Evolutionary conservation across 2,888 invertebrate species (phyloP).

Genomic region (Acheta domesticus): DNA sequence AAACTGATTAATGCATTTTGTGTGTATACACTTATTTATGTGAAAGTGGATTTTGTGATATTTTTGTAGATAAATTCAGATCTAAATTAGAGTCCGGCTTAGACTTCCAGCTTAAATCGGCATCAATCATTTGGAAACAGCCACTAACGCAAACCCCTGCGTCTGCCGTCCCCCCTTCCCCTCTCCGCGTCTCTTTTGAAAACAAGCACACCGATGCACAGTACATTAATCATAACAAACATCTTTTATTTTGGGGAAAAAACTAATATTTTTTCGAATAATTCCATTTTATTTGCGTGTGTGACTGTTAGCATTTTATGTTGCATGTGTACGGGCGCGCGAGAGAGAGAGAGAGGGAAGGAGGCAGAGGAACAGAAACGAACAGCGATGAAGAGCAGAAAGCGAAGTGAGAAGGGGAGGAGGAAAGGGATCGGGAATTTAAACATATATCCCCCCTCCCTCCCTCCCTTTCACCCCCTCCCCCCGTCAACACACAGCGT

Average conservation of each 20-base stretch:
- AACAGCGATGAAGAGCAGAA: neutral
- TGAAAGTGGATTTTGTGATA: conserved; percentile 18
- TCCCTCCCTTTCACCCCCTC: no score
- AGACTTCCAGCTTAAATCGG: conserved; percentile 12
- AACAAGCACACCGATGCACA: conserved; percentile 18
- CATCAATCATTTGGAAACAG: conserved; percentile 18
- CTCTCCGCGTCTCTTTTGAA: neutral
- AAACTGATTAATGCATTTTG: conserved; percentile 18
- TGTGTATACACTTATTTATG: conserved; percentile 18
- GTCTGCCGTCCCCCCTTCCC: neutral
- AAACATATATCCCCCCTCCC: neutral
- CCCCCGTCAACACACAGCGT: neutral
- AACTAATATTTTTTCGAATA: conserved; percentile 18
- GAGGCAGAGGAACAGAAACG: neutral
- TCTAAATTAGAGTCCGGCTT: conserved; percentile 18
- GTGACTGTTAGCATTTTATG: conserved; percentile 10
- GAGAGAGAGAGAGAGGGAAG: no score
- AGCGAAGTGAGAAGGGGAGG: neutral
- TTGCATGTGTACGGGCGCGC: neutral
- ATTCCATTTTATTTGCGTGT: conserved; percentile 18
- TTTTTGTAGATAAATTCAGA: conserved; percentile 18
- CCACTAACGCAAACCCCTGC: neutral
- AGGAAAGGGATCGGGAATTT: neutral
- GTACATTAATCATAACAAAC: conserved; percentile 18
- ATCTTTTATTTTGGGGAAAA: conserved; percentile 12